Base-by-base conservation (phyloP, 1,140 invertebrate genomes). In the Schlechtendalia chinensis region DNA sequence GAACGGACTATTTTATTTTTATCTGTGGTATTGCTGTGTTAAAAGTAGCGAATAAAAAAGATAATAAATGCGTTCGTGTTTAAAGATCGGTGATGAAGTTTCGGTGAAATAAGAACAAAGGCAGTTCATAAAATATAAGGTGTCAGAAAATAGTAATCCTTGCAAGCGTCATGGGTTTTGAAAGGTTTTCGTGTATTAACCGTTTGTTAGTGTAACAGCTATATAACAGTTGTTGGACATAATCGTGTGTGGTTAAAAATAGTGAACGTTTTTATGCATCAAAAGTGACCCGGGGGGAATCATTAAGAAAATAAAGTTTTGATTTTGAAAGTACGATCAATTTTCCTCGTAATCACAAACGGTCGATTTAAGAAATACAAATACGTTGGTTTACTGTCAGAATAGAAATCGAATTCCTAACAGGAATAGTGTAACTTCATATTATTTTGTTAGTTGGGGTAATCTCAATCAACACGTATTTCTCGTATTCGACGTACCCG, bases 161-260 rank as follows among this genome's bases (percentile, higher is more conserved):
- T 72, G 17, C n/a, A n/a, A n/a, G n/a, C n/a, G n/a, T n/a, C n/a
- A 22, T 71, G 50, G 22, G 50, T 27, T 27, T 45, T 2, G 47
- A 47, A 56, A 74, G 56, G 27, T 74, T 58, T 74, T 74, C 19
- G 16, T 27, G 8, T 29, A 19, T 29, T 72, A 27, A 54, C 24
- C 29, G 17, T 29, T n/a, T 27, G 4, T 5, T 19, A 17, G 56
- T 27, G 10, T 74, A 29, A 56, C 5, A 22, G 17, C 32, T 74
- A 11, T 56, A 47, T n/a, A 74, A 27, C 22, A 58, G 3, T 32
- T 56, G 56, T 19, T 65, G 1, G 27, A 19, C 0, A n/a, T 65
- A 5, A 22, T 19, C n/a, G 8, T 22, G 1, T 5, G 19, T 1
- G 3, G 12, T 65, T 39, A 17, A 19, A 47, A 67, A 45, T 45